Evolutionary conservation across 2,113 vertebrate species (phyloP), one percentile per base, ranked within the genome.

Genomic region (Bungarus multicinctus): DNA sequence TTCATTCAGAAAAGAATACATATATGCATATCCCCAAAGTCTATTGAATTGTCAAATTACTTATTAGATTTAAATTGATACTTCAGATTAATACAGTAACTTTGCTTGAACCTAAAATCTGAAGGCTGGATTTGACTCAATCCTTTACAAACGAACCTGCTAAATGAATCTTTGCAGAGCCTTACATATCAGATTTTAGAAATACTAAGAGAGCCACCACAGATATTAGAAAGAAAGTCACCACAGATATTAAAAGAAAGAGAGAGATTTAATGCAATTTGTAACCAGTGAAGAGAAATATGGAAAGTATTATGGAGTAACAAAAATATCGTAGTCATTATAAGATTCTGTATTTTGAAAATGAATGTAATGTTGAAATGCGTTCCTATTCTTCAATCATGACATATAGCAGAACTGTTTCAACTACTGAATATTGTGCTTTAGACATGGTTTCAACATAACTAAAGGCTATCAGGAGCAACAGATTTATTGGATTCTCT

Each of bases 391-490:
- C 60, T 90, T 52, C 43, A 90, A 30, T 20, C 45, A 14, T 43
- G 25, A 16, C 3, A 27, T 53, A 74, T 30, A 27, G 8, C 20
- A 54, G n/a, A 89, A 89, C 11, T 34, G 27, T 45, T 55, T 55
- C 60, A 89, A 39, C 91, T 27, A 25, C n/a, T n/a, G n/a, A n/a
- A n/a, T 11, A 86, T 58, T 89, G 39, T 92, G 20, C 11, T 43
- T 60, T 47, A 45, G 69, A 87, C 45, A 60, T 43, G 2, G 47
- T 60, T 92, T 85, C 86, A 94, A 86, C 1, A 45, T 89, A 88
- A 94, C 93, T n/a, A 20, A 54, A 90, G 16, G 92, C 94, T 92
- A 90, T 39, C n/a, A 34, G 11, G 92, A 95, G 23, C 5, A 81
- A 30, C 27, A 18, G 58, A 88, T 92, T 96, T 30, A 94, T 52